Evolutionary conservation across 2,797 vertebrate genomes (phyloP).

Genomic region (Pseudomugil tenellus): DNA sequence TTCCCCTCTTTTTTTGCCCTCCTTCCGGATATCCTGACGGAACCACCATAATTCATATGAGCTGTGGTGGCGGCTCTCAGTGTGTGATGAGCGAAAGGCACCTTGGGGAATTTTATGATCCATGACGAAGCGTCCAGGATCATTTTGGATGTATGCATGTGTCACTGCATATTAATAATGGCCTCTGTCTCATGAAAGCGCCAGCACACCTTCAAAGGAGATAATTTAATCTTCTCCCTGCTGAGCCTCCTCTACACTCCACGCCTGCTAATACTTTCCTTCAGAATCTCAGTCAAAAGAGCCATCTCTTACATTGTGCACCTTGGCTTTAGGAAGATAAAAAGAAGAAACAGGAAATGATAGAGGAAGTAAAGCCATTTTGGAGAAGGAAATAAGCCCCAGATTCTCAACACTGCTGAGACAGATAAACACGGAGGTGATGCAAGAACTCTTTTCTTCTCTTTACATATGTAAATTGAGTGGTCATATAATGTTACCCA

Average conservation of each 20-base stretch:
- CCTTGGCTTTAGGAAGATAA: constrained; percentile 58
- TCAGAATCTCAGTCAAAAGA: constrained; percentile 62
- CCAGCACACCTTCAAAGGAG: constrained; percentile 74
- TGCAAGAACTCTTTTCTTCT: constrained; percentile 44
- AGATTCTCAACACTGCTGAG: constrained; percentile 38
- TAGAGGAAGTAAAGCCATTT: constrained; percentile 48
- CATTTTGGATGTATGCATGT: constrained; percentile 82
- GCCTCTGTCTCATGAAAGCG: constrained; percentile 75
- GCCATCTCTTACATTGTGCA: constrained; percentile 61
- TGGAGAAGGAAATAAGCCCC: constrained; percentile 57
- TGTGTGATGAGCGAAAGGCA: constrained; percentile 80
- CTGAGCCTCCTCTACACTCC: constrained; percentile 63
- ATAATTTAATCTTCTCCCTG: constrained; percentile 79
- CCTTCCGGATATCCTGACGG: constrained; percentile 59
- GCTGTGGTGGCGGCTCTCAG: constrained; percentile 63
- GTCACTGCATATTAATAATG: constrained; percentile 84
- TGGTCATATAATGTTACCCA: constrained; percentile 31
- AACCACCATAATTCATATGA: constrained; percentile 73
- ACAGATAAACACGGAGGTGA: constrained; percentile 60
- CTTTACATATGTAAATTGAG: constrained; percentile 52
- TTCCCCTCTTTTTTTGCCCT: constrained; percentile 48
- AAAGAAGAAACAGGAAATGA: constrained; percentile 65
- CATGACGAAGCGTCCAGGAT: constrained; percentile 80
- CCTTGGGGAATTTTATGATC: constrained; percentile 86
- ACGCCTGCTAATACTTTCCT: constrained; percentile 61